These are phyloP conservation scores for Platysternon megacephalum DNA, from an alignment of 2,113 vertebrate genomes.

Conservation along the genomic window DNA sequence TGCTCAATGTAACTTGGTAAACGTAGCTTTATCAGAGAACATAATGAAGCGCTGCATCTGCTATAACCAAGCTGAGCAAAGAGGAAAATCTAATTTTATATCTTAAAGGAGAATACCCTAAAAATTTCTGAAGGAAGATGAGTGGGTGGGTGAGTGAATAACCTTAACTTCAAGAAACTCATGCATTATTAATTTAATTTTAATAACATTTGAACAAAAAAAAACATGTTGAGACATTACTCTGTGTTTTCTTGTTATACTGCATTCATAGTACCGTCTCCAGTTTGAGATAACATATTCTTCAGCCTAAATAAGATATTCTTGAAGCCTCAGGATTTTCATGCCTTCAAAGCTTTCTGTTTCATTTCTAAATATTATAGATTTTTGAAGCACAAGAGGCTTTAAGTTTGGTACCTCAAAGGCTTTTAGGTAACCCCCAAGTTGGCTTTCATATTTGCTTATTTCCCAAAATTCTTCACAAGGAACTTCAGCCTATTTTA, in stretches of 20 bases:
- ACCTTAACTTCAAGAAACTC: conserved; percentile 13
- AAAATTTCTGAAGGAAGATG: conserved; percentile 25
- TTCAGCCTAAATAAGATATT: conserved; percentile 58
- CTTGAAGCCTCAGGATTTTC: conserved; percentile 57
- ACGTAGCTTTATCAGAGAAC: not conserved
- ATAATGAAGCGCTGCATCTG: not conserved
- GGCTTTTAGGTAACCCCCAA: conserved; percentile 61
- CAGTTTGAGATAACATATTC: conserved; percentile 49
- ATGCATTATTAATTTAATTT: conserved; percentile 63
- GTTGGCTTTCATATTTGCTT: conserved; percentile 63
- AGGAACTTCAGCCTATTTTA: conserved; percentile 57
- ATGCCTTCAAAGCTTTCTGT: conserved; percentile 42
- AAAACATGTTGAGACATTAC: conserved; percentile 32
- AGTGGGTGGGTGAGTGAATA: conserved; percentile 17
- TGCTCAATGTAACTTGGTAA: rapidly evolving
- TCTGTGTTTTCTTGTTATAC: conserved; percentile 23
- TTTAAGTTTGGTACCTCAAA: conserved; percentile 67
- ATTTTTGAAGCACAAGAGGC: conserved; percentile 62
- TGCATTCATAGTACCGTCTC: conserved; percentile 14
- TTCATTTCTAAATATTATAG: conserved; percentile 69
- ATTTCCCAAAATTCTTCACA: conserved; percentile 55
- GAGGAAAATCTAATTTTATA: not conserved
- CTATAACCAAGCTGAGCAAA: not conserved
- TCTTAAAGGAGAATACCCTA: conserved; percentile 7
- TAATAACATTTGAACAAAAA: conserved; percentile 36